Evolutionary conservation across 2,888 invertebrate species (phyloP).

Genomic region (Schrankia costaestrigalis): DNA sequence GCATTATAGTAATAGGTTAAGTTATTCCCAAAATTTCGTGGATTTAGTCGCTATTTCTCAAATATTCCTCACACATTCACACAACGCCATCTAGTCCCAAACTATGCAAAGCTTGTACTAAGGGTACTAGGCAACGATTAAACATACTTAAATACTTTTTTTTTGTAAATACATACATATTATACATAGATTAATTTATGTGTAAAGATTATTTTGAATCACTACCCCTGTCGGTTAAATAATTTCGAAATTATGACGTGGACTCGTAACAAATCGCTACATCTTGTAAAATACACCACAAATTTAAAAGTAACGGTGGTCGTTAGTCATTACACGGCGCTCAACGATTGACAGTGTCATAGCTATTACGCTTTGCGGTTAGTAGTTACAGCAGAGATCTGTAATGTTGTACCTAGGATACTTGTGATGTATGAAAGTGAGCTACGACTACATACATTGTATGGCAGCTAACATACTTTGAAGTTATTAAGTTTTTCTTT

Average conservation of each 20-base stretch:
- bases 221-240: not conserved
- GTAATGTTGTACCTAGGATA: not conserved
- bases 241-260: not conserved
- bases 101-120: no score
- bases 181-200: not conserved
- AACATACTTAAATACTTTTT: no score
- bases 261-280: slow-evolving; percentile 12
- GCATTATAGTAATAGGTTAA: no score
- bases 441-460: no score
- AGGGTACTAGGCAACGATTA: no score
- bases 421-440: no score
- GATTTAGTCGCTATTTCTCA: no score
- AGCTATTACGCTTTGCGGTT: slow-evolving; percentile 26
- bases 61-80: no score
- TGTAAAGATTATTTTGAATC: not conserved
- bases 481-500: no score
- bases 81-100: no score
- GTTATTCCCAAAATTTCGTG: no score
- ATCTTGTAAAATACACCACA: slow-evolving; percentile 10
- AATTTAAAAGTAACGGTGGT: slow-evolving; percentile 47
- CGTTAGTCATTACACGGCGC: slow-evolving; percentile 38
- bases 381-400: slow-evolving; percentile 7
- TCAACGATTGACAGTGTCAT: slow-evolving; percentile 33
- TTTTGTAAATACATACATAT: not conserved
- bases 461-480: no score